Evolutionary conservation across 2,797 vertebrate genomes (phyloP).

Genomic region (Psittacula echo): DNA sequence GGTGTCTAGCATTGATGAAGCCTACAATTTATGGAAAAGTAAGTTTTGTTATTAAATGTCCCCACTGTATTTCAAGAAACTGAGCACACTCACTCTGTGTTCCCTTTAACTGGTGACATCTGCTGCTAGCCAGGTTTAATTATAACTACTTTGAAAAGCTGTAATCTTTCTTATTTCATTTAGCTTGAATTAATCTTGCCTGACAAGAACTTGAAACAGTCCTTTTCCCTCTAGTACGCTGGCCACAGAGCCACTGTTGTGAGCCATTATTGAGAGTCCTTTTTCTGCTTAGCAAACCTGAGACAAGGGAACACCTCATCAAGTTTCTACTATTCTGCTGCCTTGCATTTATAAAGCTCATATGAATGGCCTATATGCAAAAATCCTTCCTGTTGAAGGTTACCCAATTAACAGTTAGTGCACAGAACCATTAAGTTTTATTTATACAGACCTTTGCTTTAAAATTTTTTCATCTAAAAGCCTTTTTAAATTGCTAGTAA

Average conservation of each 20-base stretch:
- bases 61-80: neutral
- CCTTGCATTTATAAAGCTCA: constrained; percentile 10
- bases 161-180: constrained; percentile 27
- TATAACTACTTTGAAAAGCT: constrained; percentile 19
- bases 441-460: neutral
- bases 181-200: constrained; percentile 31
- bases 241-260: neutral
- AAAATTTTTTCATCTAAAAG: neutral
- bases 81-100: neutral
- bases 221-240: neutral
- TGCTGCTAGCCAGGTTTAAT: constrained; percentile 42
- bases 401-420: neutral
- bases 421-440: constrained; percentile 2
- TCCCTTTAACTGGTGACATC: constrained; percentile 25
- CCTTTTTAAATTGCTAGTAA: neutral
- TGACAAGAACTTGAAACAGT: constrained; percentile 10
- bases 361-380: neutral
- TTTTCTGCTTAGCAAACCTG: neutral
- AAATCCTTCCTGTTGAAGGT: constrained; percentile 27
- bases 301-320: constrained; percentile 44
- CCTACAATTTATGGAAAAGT: neutral
- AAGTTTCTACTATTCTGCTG: constrained; percentile 14
- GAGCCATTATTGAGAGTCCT: neutral
- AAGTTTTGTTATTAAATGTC: neutral
- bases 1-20: neutral